These are phyloP conservation scores for Lasioglossum leucozonium DNA, from an alignment of 2,888 invertebrate species.

Conservation along the genomic window DNA sequence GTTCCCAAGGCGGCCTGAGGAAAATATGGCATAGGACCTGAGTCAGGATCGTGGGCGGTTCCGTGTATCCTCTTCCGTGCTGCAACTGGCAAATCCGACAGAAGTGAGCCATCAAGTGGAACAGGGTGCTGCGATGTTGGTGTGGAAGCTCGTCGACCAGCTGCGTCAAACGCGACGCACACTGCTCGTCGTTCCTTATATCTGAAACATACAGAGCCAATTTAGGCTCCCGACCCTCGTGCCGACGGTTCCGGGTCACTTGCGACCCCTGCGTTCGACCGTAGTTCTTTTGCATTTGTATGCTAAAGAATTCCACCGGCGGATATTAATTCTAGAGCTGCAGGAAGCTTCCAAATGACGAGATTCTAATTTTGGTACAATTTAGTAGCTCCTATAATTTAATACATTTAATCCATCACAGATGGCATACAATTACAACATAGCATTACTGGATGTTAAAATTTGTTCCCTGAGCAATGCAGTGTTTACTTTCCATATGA, in stretches of 20 bases:
- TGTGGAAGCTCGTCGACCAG: conserved; percentile 88
- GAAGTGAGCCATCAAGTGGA: conserved; percentile 89
- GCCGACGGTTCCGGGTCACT: background rate
- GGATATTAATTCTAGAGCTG: background rate
- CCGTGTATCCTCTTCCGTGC: conserved; percentile 87
- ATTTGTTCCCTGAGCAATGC: background rate
- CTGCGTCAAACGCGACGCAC: conserved; percentile 85
- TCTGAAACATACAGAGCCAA: conserved; percentile 75
- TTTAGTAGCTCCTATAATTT: no score
- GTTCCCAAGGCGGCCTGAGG: conserved; percentile 91
- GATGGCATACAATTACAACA: background rate
- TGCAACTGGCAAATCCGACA: conserved; percentile 90
- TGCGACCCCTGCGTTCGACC: background rate
- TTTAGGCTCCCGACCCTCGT: background rate
- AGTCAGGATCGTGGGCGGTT: conserved; percentile 88
- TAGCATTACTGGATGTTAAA: background rate
- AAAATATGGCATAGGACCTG: conserved; percentile 91
- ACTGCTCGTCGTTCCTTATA: conserved; percentile 86
- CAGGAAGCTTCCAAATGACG: background rate
- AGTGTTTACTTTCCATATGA: background rate
- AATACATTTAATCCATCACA: background rate
- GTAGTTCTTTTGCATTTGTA: background rate
- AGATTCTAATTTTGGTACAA: background rate
- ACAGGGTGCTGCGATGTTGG: conserved; percentile 88
- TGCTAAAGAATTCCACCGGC: background rate